Percentiles rank a stretch among this genome's conserved stretches.
Conservation (phyloP, 1,140 invertebrate genomes). For the Caenorhabditis remanei region DNA sequence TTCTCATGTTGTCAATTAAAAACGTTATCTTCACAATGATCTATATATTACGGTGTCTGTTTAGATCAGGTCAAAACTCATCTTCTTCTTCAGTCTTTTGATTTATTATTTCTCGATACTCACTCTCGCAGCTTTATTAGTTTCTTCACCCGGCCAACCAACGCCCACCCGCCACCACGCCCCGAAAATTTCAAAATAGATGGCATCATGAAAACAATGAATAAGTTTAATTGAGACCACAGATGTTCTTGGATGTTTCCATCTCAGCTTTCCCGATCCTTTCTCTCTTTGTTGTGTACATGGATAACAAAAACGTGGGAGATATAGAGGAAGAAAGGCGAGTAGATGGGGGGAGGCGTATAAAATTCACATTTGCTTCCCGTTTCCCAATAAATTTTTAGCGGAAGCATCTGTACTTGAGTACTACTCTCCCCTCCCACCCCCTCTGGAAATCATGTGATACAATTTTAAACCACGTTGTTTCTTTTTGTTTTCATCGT, state of each 20-base stretch:
- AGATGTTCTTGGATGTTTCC: conserved; percentile 52
- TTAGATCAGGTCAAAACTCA: too few relatives aligned
- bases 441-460: conserved; percentile 33
- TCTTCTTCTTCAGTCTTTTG: too few relatives aligned
- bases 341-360: not conserved
- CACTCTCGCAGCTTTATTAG: conserved; percentile 18
- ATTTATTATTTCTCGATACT: too few relatives aligned
- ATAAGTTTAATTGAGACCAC: conserved; percentile 56
- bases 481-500: conserved; percentile 32
- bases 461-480: conserved; percentile 42
- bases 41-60: too few relatives aligned
- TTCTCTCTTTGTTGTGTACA: conserved; percentile 26
- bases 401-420: conserved; percentile 55
- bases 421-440: conserved; percentile 1
- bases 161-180: not conserved
- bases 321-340: conserved; percentile 10
- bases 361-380: conserved; percentile 56
- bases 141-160: not conserved
- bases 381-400: conserved; percentile 56
- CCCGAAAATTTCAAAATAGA: conserved; percentile 13
- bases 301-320: not conserved
- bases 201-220: conserved; percentile 49
- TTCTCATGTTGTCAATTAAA: too few relatives aligned
- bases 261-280: not conserved
- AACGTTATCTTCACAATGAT: too few relatives aligned